These are phyloP conservation scores for Melipona beecheii DNA, from an alignment of 2,888 invertebrate genomes.

Conservation along the genomic window DNA sequence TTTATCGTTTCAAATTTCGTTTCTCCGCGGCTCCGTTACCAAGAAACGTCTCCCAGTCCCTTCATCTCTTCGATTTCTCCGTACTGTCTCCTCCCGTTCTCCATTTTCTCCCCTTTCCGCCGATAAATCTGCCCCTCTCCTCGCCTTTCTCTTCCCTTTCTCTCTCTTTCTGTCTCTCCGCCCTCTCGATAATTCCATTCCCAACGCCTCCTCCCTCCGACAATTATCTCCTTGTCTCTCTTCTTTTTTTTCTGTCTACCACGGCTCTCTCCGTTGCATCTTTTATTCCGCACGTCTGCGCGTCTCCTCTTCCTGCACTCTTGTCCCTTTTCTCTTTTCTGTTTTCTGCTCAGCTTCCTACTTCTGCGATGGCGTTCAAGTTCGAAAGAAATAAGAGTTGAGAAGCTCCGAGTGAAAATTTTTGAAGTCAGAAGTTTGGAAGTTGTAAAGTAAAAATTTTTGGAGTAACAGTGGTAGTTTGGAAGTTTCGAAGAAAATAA, in stretches of 20 bases:
- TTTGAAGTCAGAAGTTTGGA: too few species aligned
- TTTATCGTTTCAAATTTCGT: conserved; percentile 9
- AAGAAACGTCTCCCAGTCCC: conserved; percentile 27
- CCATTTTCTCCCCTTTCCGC: conserved; percentile 38
- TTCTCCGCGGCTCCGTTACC: not conserved
- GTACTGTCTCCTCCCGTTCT: conserved; percentile 27
- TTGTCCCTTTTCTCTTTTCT: conserved; percentile 1
- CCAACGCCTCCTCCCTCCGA: conserved; percentile 6
- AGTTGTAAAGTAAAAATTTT: not conserved
- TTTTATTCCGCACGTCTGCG: not conserved
- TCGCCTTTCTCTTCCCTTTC: not conserved
- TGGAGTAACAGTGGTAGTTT: not conserved
- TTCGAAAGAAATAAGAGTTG: too few species aligned
- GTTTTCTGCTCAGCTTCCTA: conserved; percentile 5
- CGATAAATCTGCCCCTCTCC: conserved; percentile 27
- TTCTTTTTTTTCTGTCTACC: not conserved
- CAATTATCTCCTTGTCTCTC: conserved; percentile 11
- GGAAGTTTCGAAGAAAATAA: not conserved
- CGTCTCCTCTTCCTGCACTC: not conserved
- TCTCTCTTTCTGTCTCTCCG: not conserved
- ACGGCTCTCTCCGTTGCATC: not conserved
- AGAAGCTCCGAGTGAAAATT: too few species aligned
- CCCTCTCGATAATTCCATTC: conserved; percentile 23
- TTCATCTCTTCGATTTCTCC: conserved; percentile 47
- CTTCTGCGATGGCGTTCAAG: not conserved